These are phyloP conservation scores for Trichosurus vulpecula DNA, from an alignment of 2,797 vertebrate species.

Conservation along the genomic window DNA sequence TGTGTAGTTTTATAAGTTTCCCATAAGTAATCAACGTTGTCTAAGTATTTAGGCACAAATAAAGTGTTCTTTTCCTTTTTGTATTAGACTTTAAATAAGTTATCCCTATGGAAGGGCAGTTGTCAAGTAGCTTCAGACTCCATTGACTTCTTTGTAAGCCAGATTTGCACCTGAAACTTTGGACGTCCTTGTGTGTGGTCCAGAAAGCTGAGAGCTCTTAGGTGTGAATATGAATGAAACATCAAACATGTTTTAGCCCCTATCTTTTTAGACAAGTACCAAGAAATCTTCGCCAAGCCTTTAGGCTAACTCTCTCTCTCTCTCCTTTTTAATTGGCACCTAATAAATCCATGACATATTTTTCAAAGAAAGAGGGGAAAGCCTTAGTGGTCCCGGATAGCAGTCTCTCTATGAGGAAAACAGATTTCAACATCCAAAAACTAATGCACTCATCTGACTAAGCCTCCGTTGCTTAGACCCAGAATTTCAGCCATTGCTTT, in stretches of 20 bases:
- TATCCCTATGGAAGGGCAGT: constrained; percentile 39
- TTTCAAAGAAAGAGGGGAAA: constrained; percentile 16
- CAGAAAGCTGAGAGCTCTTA: constrained; percentile 62
- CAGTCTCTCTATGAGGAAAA: constrained; percentile 47
- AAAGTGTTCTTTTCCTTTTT: constrained; percentile 50
- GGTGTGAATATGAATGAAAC: constrained; percentile 45
- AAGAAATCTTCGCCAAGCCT: constrained; percentile 25
- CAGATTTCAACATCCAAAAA: constrained; percentile 35
- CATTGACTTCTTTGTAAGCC: constrained; percentile 67
- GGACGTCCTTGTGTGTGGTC: constrained; percentile 69
- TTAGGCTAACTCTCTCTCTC: not conserved
- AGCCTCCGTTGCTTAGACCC: constrained; percentile 53
- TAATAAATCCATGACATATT: constrained; percentile 9
- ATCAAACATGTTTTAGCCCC: constrained; percentile 42
- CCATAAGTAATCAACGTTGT: constrained; percentile 31
- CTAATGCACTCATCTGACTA: constrained; percentile 34
- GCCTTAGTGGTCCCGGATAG: constrained; percentile 1
- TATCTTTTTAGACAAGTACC: constrained; percentile 24
- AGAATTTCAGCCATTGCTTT: constrained; percentile 55
- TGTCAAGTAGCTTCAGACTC: constrained; percentile 71
- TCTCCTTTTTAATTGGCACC: not conserved
- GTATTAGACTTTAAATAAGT: constrained; percentile 48
- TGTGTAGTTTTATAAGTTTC: constrained; percentile 52
- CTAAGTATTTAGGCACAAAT: constrained; percentile 60
- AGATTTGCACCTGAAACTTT: constrained; percentile 62